A percentile compares a stretch with the other conserved stretches of the same genome.
These are phyloP conservation scores for Eremophila alpestris DNA, from an alignment of 2,797 vertebrate genomes.

Conservation along the genomic window DNA sequence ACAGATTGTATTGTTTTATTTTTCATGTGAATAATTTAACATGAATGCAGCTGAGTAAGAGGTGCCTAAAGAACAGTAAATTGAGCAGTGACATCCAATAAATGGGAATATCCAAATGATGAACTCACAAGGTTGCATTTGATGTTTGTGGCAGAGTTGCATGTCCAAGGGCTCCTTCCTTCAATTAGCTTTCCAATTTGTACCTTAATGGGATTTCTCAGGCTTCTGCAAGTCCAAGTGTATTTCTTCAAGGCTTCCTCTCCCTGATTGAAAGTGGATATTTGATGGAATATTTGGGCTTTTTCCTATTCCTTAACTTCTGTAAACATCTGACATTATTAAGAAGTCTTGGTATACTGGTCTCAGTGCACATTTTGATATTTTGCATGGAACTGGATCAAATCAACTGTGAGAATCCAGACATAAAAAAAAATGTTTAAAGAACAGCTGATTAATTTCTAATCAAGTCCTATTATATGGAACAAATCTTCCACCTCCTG, in stretches of 20 bases:
- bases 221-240: conserved; percentile 69
- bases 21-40: neutral
- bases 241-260: conserved; percentile 71
- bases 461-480: neutral
- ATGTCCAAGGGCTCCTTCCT: conserved; percentile 23
- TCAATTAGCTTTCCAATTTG: neutral
- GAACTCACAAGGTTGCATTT: neutral
- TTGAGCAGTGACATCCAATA: neutral
- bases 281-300: conserved; percentile 44
- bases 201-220: conserved; percentile 72
- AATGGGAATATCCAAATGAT: neutral
- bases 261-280: conserved; percentile 44
- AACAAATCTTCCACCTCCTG: neutral
- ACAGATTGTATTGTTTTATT: neutral
- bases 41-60: neutral
- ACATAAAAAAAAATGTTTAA: neutral
- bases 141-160: conserved; percentile 41
- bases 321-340: conserved; percentile 79
- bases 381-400: neutral
- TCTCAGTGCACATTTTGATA: neutral
- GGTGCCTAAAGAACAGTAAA: neutral
- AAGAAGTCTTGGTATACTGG: conserved; percentile 1
- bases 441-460: neutral
- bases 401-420: neutral
- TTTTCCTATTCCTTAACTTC: conserved; percentile 62